These are phyloP conservation scores for Drosophila neoperkinsi DNA, from an alignment of 2,888 invertebrate genomes.

Conservation along the genomic window DNA sequence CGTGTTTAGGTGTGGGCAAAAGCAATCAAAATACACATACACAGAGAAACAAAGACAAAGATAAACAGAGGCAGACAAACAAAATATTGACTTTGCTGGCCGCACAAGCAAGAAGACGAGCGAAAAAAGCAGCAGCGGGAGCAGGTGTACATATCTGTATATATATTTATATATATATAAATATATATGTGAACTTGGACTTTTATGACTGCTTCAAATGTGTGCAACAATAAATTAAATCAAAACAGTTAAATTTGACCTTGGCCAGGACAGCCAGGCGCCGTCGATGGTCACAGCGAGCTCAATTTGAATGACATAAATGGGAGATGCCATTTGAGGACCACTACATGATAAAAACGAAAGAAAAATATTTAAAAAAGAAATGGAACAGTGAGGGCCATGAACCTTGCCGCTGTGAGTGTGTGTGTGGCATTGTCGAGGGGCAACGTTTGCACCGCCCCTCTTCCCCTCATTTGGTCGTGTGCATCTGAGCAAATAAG, in stretches of 20 bases:
- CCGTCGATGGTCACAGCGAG: slow-evolving; percentile 19
- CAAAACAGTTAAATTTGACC: slow-evolving; percentile 76
- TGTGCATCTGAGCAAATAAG: slow-evolving; percentile 65
- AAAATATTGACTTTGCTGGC: slow-evolving; percentile 73
- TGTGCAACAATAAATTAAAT: slow-evolving; percentile 78
- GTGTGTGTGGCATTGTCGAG: slow-evolving; percentile 45
- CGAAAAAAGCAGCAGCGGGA: slow-evolving; percentile 25
- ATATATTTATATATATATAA: slow-evolving; percentile 22
- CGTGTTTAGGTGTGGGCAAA: slow-evolving; percentile 51
- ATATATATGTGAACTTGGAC: slow-evolving; percentile 22
- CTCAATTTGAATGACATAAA: slow-evolving; percentile 42
- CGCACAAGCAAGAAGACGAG: slow-evolving; percentile 25
- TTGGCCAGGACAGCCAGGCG: slow-evolving; percentile 57
- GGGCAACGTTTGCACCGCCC: slow-evolving; percentile 22
- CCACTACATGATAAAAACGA: slow-evolving; percentile 34
- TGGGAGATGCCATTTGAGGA: slow-evolving; percentile 48
- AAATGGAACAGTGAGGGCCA: slow-evolving; percentile 38
- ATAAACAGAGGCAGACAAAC: slow-evolving; percentile 74
- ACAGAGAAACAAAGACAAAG: slow-evolving; percentile 64
- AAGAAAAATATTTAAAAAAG: background rate
- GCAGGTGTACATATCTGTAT: slow-evolving; percentile 43
- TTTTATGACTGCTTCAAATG: slow-evolving; percentile 67
- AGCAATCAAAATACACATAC: slow-evolving; percentile 72
- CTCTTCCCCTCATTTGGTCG: slow-evolving; percentile 15
- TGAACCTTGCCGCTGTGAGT: slow-evolving; percentile 53